Evolutionary conservation across 1,140 invertebrate species (phyloP), one percentile per base, ranked within the genome.

Genomic region (Halesus radiatus): DNA sequence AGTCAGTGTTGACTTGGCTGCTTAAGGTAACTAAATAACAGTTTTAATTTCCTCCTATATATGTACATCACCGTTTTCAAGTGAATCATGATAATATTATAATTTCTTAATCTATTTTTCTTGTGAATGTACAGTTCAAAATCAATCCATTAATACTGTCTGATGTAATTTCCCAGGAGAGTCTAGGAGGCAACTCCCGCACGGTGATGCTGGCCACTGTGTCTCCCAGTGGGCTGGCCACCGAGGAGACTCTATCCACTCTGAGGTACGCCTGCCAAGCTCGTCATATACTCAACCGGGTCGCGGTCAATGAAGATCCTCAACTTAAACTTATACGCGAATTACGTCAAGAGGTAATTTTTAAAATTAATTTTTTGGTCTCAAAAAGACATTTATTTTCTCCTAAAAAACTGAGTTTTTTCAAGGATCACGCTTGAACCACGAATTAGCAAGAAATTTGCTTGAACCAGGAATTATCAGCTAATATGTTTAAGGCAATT

Each of bases 261-360:
- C 90, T 98, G 50, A 91, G 97, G 16, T 98, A 97, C 85, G 96
- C 95, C 6, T 95, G 94, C 85, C 93, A 96, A 85, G 97, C 97
- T 0, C 93, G 97, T 85, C 95, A 95, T 76, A 98, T 98, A 75
- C 96, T 98, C 85, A 98, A 98, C 86, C 96, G 96, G 85, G 96
- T 96, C 0, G 97, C 95, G 5, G 95, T 98, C 68, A 98, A 98
- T 88, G 97, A 98, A 87, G 95, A 97, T 89, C 91, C 94, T 1
- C 96, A 96, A 85, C 94, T 96, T 3, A 95, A 95, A 87, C 89
- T 96, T 16, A 97, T 97, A 83, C 90, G 94, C 52, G 95, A 96
- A 83, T 90, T 97, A 13, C 88, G 95, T 8, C 94, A 98, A 8
- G 95, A 96, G 90, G 93, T 95, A 32, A 45, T 68, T 78, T 66